phyloP scores from a whole-genome alignment of 2,888 invertebrate genomes.

The Callyntrura guangdongensis region DNA sequence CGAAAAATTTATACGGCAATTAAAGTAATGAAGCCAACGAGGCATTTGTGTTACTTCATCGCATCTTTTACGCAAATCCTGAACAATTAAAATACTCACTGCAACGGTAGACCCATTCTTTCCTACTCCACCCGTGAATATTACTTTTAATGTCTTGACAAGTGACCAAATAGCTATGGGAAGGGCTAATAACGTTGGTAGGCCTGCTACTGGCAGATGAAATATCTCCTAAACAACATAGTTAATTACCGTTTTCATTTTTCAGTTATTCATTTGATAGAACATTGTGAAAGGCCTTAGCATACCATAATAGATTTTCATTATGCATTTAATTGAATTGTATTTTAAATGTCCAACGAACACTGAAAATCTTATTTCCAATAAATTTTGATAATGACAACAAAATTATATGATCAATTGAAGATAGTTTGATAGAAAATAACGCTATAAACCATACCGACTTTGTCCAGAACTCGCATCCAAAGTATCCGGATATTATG shows the following conservation, averaged over 20 bases:
- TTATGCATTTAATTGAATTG: too few relatives aligned
- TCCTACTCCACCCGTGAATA: constrained; percentile 93
- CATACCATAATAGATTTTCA: too few relatives aligned
- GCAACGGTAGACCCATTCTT: constrained; percentile 99
- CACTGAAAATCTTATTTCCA: too few relatives aligned
- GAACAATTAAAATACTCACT: constrained; percentile 89
- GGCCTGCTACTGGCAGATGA: constrained; percentile 79
- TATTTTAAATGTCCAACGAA: too few relatives aligned
- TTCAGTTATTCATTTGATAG: background rate
- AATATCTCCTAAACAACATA: constrained; percentile 66
- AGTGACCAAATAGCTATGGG: constrained; percentile 82
- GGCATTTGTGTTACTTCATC: constrained; percentile 32
- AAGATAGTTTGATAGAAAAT: too few relatives aligned
- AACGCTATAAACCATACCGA: constrained; percentile 87
- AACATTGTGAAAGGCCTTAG: too few relatives aligned
- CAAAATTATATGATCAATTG: too few relatives aligned
- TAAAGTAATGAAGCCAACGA: constrained; percentile 33
- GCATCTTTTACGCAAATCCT: constrained; percentile 3
- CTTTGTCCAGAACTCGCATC: constrained; percentile 94
- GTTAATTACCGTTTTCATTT: background rate
- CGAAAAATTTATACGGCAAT: constrained; percentile 39
- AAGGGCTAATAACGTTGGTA: constrained; percentile 81
- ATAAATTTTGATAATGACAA: too few relatives aligned
- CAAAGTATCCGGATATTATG: constrained; percentile 94
- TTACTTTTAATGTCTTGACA: constrained; percentile 85